A percentile compares a stretch with the other conserved stretches of the same genome.
These are phyloP conservation scores for Sebastes fasciatus DNA, from an alignment of 2,113 vertebrate species.

Conservation along the genomic window DNA sequence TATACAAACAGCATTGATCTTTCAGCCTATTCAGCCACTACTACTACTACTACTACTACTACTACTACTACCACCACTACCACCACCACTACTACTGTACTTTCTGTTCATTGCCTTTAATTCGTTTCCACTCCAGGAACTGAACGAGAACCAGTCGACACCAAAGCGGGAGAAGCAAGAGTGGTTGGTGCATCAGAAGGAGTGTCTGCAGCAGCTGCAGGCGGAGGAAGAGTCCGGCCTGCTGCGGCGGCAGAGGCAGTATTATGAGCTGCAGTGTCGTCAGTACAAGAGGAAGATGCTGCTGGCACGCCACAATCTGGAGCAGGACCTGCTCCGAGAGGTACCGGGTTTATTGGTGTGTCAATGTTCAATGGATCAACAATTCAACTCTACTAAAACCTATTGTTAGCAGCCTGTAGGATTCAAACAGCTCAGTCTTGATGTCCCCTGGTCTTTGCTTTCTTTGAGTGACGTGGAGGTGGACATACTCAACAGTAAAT, in stretches of 20 bases:
- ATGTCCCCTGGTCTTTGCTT: too few relatives aligned
- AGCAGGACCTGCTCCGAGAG: conserved; percentile 94
- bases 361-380: not conserved
- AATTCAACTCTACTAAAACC: not conserved
- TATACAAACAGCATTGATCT: not conserved
- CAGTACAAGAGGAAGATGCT: conserved; percentile 95
- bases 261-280: conserved; percentile 92
- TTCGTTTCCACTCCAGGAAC: conserved; percentile 81
- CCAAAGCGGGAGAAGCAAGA: conserved; percentile 94
- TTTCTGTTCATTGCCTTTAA: not conserved
- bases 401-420: not conserved
- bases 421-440: not conserved
- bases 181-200: conserved; percentile 93
- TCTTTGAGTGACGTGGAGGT: too few relatives aligned
- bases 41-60: not conserved
- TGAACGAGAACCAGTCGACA: conserved; percentile 93
- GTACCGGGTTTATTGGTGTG: conserved; percentile 57
- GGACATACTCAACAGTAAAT: not conserved
- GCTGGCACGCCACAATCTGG: conserved; percentile 90
- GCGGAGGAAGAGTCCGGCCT: conserved; percentile 91
- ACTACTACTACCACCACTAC: too few relatives aligned
- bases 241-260: conserved; percentile 90
- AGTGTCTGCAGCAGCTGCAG: conserved; percentile 91
- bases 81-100: too few relatives aligned
- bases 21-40: not conserved